A percentile compares a stretch with the other conserved stretches of the same genome.
Evolutionary conservation across 2,888 invertebrate genomes (phyloP).

Genomic region (Philereme transversata): DNA sequence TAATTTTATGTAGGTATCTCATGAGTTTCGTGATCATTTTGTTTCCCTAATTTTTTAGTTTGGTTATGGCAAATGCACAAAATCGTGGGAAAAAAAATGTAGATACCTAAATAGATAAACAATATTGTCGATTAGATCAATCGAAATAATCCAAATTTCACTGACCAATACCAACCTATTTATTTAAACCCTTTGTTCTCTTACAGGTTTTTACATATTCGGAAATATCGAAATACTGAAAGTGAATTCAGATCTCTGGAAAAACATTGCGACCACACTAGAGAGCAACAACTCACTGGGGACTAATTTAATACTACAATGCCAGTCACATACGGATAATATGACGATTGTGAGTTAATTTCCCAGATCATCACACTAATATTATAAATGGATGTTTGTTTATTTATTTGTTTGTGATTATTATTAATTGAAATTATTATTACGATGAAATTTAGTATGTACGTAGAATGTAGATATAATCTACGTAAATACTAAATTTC

Average conservation of each 20-base stretch:
- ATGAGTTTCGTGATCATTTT: too few relatives aligned
- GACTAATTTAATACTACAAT: slow-evolving; percentile 65
- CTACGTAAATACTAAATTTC: too few relatives aligned
- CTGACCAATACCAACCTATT: not conserved
- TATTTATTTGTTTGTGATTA: too few relatives aligned
- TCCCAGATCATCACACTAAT: not conserved
- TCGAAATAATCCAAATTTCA: not conserved
- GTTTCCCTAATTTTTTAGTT: too few relatives aligned
- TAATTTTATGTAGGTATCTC: too few relatives aligned
- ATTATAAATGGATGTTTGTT: too few relatives aligned
- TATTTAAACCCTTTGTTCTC: not conserved
- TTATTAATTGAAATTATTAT: too few relatives aligned
- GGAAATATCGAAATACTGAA: slow-evolving; percentile 86
- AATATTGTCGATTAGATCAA: not conserved
- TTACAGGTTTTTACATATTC: slow-evolving; percentile 85
- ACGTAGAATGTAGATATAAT: too few relatives aligned
- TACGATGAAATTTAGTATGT: too few relatives aligned
- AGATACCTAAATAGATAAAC: too few relatives aligned
- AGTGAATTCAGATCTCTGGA: slow-evolving; percentile 79
- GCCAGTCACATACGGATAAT: slow-evolving; percentile 75
- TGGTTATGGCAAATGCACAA: too few relatives aligned
- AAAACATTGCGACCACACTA: slow-evolving; percentile 75
- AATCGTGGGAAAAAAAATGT: too few relatives aligned
- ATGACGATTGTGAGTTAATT: slow-evolving; percentile 61
- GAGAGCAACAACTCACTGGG: slow-evolving; percentile 73